These are phyloP conservation scores for Busseola fusca DNA, from an alignment of 2,888 invertebrate genomes.

Conservation along the genomic window DNA sequence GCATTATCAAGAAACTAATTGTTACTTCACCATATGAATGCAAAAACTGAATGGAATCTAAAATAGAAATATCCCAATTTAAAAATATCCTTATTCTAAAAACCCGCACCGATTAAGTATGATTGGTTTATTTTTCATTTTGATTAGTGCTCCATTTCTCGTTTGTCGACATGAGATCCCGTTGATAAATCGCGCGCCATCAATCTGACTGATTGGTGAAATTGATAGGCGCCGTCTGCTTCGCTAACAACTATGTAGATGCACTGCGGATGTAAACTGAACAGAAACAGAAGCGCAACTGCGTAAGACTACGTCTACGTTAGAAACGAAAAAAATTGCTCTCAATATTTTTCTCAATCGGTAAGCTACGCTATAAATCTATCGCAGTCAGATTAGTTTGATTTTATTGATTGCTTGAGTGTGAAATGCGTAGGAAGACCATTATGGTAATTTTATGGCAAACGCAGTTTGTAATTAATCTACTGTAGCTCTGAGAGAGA, in stretches of 20 bases:
- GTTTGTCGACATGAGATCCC: constrained; percentile 60
- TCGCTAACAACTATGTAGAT: constrained; percentile 65
- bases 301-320: background rate
- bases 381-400: constrained; percentile 9
- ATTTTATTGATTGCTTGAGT: constrained; percentile 19
- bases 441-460: constrained; percentile 14
- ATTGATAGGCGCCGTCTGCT: constrained; percentile 84
- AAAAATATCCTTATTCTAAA: constrained; percentile 32
- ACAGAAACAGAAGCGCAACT: constrained; percentile 36
- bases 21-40: background rate
- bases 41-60: background rate
- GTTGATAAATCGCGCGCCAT: constrained; percentile 75
- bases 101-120: constrained; percentile 56
- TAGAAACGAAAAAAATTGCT: constrained; percentile 1
- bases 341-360: constrained; percentile 3
- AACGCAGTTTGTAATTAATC: constrained; percentile 1
- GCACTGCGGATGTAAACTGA: constrained; percentile 45
- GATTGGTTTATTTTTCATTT: constrained; percentile 59
- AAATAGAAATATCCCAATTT: background rate
- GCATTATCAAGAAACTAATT: background rate
- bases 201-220: constrained; percentile 82
- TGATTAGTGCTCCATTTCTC: constrained; percentile 69
- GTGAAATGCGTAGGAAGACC: constrained; percentile 7
- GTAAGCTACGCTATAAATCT: constrained; percentile 22
- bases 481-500: background rate